phyloP scores from a whole-genome alignment of 2,797 vertebrate species.

The Acipenser ruthenus region DNA sequence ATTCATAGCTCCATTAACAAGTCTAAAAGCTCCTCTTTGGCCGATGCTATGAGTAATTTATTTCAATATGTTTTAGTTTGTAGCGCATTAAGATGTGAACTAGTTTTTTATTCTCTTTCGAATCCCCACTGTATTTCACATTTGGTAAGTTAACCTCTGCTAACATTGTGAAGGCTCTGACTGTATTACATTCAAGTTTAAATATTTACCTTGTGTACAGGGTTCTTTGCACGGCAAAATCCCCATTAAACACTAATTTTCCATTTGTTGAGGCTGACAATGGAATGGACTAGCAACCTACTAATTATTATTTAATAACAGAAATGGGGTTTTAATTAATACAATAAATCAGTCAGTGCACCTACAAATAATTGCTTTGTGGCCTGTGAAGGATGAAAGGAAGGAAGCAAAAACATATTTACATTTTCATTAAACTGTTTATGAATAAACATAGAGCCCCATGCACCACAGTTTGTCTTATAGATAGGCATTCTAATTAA shows the following conservation, averaged over 20 bases:
- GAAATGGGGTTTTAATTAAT: slow-evolving; percentile 27
- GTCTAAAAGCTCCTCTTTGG: slow-evolving; percentile 4
- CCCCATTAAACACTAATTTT: not conserved
- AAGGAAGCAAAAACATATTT: slow-evolving; percentile 23
- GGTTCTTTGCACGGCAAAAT: not conserved
- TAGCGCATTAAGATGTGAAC: not conserved
- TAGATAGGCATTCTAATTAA: not conserved
- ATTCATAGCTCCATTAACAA: not conserved
- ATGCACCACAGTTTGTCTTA: slow-evolving; percentile 7
- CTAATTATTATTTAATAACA: slow-evolving; percentile 11
- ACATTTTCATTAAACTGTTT: slow-evolving; percentile 32
- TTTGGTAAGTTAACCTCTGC: not conserved
- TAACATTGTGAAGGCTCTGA: not conserved
- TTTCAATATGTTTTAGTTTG: slow-evolving; percentile 8
- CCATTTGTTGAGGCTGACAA: slow-evolving; percentile 26
- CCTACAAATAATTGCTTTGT: slow-evolving; percentile 35
- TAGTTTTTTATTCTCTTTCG: not conserved
- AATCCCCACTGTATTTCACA: not conserved
- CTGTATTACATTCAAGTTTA: not conserved
- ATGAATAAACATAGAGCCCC: slow-evolving; percentile 15
- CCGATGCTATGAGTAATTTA: not conserved
- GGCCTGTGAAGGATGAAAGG: slow-evolving; percentile 19
- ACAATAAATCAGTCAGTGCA: slow-evolving; percentile 28
- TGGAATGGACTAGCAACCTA: slow-evolving; percentile 13
- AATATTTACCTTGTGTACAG: not conserved